These are phyloP conservation scores for Furnarius figulus DNA, from an alignment of 2,113 vertebrate genomes.

Conservation along the genomic window DNA sequence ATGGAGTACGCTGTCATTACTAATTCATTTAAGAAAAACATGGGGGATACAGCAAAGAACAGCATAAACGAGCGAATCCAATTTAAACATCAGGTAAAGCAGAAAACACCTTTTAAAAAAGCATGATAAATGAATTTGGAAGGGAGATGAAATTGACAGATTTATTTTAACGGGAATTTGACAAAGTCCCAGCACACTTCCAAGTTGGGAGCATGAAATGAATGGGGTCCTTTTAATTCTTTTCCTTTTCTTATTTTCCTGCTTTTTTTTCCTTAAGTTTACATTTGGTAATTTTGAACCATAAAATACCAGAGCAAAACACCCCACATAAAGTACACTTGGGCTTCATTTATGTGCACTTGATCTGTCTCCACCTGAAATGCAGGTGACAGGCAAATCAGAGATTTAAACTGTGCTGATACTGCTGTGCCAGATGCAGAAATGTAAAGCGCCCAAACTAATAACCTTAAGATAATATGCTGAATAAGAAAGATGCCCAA, in stretches of 20 bases:
- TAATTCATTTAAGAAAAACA: conserved; percentile 99
- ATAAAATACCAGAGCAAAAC: conserved; percentile 70
- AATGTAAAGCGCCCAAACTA: conserved; percentile 70
- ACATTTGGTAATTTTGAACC: conserved; percentile 71
- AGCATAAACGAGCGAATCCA: conserved; percentile 92
- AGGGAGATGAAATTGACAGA: conserved; percentile 76
- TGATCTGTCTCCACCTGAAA: conserved; percentile 75
- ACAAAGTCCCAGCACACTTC: conserved; percentile 76
- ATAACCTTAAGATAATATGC: conserved; percentile 71
- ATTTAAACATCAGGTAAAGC: conserved; percentile 91
- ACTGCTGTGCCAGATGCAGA: conserved; percentile 63
- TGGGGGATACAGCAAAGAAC: conserved; percentile 96
- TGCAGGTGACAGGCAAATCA: conserved; percentile 75
- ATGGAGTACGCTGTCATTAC: conserved; percentile 95
- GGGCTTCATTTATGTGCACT: conserved; percentile 73
- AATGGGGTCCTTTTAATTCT: background rate
- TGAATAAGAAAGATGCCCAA: conserved; percentile 74
- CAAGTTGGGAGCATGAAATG: conserved; percentile 71
- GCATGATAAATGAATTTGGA: conserved; percentile 86
- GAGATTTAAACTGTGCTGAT: conserved; percentile 67
- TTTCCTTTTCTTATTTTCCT: conserved; percentile 66
- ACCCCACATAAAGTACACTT: conserved; percentile 71
- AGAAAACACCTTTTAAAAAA: conserved; percentile 87
- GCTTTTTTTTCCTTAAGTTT: conserved; percentile 64
- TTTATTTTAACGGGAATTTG: conserved; percentile 84